These are phyloP conservation scores for Pseudomyrmex pallidus DNA, from an alignment of 1,140 invertebrate genomes.

Conservation along the genomic window DNA sequence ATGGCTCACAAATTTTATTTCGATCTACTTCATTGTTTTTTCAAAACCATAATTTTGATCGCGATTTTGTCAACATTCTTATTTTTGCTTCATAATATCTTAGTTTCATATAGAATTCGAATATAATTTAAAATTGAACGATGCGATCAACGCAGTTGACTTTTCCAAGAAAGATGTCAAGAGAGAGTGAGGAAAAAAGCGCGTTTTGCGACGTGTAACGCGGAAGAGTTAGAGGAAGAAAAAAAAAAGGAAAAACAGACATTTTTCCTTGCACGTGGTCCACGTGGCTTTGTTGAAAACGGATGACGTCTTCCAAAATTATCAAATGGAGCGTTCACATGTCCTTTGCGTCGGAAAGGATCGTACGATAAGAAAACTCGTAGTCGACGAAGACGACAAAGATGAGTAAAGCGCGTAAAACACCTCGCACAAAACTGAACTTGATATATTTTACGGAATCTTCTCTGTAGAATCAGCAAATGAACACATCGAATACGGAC, in stretches of 20 bases:
- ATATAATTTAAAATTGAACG: not conserved
- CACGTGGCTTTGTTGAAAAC: slow-evolving; percentile 78
- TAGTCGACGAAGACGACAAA: not conserved
- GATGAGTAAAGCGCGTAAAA: not conserved
- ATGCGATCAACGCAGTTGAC: not conserved
- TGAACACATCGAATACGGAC: slow-evolving; percentile 7
- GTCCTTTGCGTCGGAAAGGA: not conserved
- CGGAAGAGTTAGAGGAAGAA: not conserved
- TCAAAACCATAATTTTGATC: not conserved
- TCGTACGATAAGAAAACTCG: slow-evolving; percentile 11
- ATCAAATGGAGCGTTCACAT: not conserved
- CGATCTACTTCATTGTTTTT: not conserved
- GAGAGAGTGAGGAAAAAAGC: not conserved
- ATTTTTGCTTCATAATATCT: no score
- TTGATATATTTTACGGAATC: not conserved
- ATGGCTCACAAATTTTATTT: not conserved
- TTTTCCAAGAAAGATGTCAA: slow-evolving; percentile 15
- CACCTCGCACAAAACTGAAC: not conserved
- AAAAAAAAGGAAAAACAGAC: slow-evolving; percentile 54
- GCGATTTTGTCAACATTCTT: not conserved
- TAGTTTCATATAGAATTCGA: no score
- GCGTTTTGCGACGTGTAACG: slow-evolving; percentile 7
- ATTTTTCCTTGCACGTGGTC: slow-evolving; percentile 79
- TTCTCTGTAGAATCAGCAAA: not conserved
- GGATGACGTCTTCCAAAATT: slow-evolving; percentile 30